phyloP scores from a whole-genome alignment of 2,888 invertebrate species.

The Phyllotreta striolata region DNA sequence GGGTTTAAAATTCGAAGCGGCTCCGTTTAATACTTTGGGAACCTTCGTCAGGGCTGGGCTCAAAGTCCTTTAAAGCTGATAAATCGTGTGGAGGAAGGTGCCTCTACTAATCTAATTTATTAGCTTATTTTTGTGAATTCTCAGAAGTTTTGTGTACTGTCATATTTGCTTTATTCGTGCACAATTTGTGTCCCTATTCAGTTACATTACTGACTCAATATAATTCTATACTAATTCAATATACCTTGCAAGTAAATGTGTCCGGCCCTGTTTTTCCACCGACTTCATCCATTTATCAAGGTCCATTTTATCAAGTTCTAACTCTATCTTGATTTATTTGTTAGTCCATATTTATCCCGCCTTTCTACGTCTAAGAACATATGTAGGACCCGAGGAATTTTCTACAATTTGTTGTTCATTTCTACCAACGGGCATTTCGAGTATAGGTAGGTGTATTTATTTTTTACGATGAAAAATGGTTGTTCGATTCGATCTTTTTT shows the following conservation, averaged over 20 bases:
- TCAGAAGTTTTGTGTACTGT: too few relatives aligned
- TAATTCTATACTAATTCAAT: constrained; percentile 21
- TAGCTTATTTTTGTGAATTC: too few relatives aligned
- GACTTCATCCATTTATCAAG: constrained; percentile 41
- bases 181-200: not conserved
- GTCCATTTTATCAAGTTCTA: constrained; percentile 38
- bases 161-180: not conserved
- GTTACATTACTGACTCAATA: not conserved
- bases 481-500: constrained; percentile 6
- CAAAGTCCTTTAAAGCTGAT: not conserved
- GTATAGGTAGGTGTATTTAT: not conserved
- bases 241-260: not conserved
- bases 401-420: not conserved
- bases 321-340: constrained; percentile 42
- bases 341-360: constrained; percentile 40
- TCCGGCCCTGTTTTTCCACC: constrained; percentile 12
- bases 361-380: constrained; percentile 15
- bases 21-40: constrained; percentile 37
- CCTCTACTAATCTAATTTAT: too few relatives aligned
- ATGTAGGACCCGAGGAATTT: constrained; percentile 1
- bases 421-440: constrained; percentile 2
- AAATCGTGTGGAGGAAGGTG: too few relatives aligned
- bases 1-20: constrained; percentile 34
- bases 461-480: constrained; percentile 15
- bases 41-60: constrained; percentile 14